Base-by-base conservation (phyloP, 2,113 vertebrate species). In the Sakesphorus luctuosus region DNA sequence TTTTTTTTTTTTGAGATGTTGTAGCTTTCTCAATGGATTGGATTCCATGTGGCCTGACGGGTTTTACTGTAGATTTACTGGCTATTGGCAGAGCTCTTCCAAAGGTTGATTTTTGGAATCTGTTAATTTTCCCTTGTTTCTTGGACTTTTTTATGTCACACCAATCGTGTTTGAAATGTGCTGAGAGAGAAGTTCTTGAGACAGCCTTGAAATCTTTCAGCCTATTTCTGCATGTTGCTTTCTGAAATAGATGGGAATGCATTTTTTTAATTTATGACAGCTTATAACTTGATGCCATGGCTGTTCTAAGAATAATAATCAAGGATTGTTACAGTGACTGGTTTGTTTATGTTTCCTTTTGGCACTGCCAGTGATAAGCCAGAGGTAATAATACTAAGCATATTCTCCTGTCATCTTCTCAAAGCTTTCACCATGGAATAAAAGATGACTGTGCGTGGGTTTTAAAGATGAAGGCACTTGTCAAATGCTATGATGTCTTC, bases 251-350 rank as follows among this genome's bases (percentile, higher is more conserved):
- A 90, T 13, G 33, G 36, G 26, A 80, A 56, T 59, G 24, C 25
- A 11, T 91, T 87, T 62, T 43, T 92, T 47, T 29, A 78, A 91
- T 93, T 82, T 93, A 33, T 44, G 46, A 80, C 67, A 24, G 82
- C 55, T 97, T 94, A 94, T 44, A 78, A 75, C 69, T 81, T 28
- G 49, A 72, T 91, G 91, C 77, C 58, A 77, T 62, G 90, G 50
- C 68, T 95, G 24, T 44, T 92, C 63, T 96, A 96, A 96, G 68
- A 96, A 95, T 59, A 96, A 93, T 86, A 96, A 93, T 76, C 89
- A 72, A 56, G 52, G 36, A 9, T 77, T 81, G 15, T 74, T 80
- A 38, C 2, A 67, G 61, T 52, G 35, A 55, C 68, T 83, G 31
- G 63, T n/a, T 93, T 68, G 72, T 91, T 92, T 96, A 91, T 25